Conservation (phyloP, 2,113 vertebrate genomes). For the Psettodes erumei region DNA sequence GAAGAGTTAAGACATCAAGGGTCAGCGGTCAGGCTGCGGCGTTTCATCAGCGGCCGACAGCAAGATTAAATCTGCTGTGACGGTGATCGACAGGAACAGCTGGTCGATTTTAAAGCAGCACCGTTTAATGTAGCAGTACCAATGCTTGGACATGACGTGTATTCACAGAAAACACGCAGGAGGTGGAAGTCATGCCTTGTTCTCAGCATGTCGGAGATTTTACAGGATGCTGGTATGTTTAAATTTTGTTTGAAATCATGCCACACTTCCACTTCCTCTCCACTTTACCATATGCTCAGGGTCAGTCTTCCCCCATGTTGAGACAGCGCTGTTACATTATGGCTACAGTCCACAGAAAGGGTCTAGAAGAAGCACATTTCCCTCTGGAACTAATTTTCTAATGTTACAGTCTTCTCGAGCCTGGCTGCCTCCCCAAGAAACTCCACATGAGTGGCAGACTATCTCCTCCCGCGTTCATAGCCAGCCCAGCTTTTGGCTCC, state of each 20-base stretch:
- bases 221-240: conserved; percentile 43
- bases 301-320: conserved; percentile 51
- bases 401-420: conserved; percentile 72
- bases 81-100: conserved; percentile 64
- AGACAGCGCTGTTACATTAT: conserved; percentile 66
- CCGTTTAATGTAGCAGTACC: conserved; percentile 49
- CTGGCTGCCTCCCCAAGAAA: conserved; percentile 76
- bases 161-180: conserved; percentile 45
- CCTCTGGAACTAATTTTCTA: conserved; percentile 84
- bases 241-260: conserved; percentile 58
- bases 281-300: conserved; percentile 65
- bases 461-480: conserved; percentile 75
- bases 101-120: conserved; percentile 40
- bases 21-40: conserved; percentile 30
- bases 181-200: conserved; percentile 46
- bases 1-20: conserved; percentile 36
- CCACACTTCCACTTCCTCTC: conserved; percentile 67
- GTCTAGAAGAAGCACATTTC: conserved; percentile 74
- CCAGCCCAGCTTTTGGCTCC: conserved; percentile 75
- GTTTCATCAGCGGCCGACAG: conserved; percentile 48
- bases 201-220: conserved; percentile 57
- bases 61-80: conserved; percentile 45
- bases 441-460: conserved; percentile 79
- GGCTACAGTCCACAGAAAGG: conserved; percentile 66
- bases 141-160: conserved; percentile 31